A percentile compares a stretch with the other conserved stretches of the same genome.
phyloP scores from a whole-genome alignment of 2,113 vertebrate genomes.

The Sapayoa aenigma region DNA sequence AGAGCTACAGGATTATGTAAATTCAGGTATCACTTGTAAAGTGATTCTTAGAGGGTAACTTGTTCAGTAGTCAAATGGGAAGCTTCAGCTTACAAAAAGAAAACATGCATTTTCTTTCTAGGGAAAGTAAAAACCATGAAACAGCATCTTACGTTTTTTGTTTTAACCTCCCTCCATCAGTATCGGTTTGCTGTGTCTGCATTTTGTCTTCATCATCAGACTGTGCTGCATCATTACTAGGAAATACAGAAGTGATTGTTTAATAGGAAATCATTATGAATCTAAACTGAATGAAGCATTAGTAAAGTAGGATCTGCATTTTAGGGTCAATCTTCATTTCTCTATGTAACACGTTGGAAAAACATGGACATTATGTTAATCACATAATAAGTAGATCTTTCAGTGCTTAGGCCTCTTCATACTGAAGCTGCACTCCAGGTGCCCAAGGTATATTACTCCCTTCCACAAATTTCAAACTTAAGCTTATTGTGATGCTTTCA shows the following conservation, averaged over 20 bases:
- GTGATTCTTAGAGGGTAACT: neutral
- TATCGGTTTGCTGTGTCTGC: slow-evolving; percentile 83
- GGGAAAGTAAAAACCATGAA: neutral
- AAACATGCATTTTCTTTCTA: neutral
- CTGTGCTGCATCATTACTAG: slow-evolving; percentile 91
- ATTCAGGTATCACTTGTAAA: neutral
- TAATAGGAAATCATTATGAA: neutral
- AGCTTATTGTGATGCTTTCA: neutral
- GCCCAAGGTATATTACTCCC: neutral
- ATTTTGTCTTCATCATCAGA: slow-evolving; percentile 97
- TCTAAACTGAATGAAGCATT: neutral
- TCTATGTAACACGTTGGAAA: neutral
- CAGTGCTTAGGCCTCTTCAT: neutral
- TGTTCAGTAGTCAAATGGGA: neutral
- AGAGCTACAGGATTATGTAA: neutral
- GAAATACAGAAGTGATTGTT: neutral
- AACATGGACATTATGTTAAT: neutral
- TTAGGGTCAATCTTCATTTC: neutral
- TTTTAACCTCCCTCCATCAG: slow-evolving; percentile 93
- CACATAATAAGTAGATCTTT: neutral
- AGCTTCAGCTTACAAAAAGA: neutral
- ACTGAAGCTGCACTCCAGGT: neutral
- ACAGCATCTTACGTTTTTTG: slow-evolving; percentile 89
- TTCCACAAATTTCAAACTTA: neutral
- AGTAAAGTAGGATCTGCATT: neutral